These are phyloP conservation scores for Aplocera efformata DNA, from an alignment of 2,888 invertebrate species.

Conservation along the genomic window DNA sequence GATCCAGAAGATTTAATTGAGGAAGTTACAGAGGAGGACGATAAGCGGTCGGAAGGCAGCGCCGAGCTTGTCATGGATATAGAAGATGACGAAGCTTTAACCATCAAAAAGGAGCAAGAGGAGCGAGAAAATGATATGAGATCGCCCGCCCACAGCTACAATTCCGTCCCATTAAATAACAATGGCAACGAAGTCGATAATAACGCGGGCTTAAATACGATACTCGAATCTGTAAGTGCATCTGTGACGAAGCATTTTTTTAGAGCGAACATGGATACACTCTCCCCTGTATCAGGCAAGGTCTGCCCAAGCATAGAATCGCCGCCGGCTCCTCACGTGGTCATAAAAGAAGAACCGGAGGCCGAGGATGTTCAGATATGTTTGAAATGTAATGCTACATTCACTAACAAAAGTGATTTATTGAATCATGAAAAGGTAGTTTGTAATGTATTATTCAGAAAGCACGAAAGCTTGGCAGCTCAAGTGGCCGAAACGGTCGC, in stretches of 20 bases:
- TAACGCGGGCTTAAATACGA: conserved; percentile 84
- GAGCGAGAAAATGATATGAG: conserved; percentile 48
- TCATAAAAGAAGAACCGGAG: conserved; percentile 64
- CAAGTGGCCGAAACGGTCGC: conserved; percentile 86
- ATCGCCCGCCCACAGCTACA: conserved; percentile 45
- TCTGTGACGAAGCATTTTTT: conserved; percentile 87
- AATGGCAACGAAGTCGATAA: conserved; percentile 56
- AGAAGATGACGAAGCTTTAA: conserved; percentile 77
- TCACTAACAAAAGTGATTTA: conserved; percentile 80
- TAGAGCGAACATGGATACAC: conserved; percentile 84
- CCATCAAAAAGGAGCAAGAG: conserved; percentile 70
- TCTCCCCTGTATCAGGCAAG: conserved; percentile 78
- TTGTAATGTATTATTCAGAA: conserved; percentile 78
- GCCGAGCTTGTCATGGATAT: conserved; percentile 86
- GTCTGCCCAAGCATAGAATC: conserved; percentile 63
- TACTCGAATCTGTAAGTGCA: conserved; percentile 87
- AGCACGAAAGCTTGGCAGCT: conserved; percentile 88
- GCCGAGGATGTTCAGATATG: conserved; percentile 73
- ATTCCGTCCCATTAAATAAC: conserved; percentile 59
- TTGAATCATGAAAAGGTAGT: conserved; percentile 87
- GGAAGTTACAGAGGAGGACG: conserved; percentile 82
- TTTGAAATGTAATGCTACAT: conserved; percentile 79
- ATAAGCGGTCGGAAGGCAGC: conserved; percentile 73
- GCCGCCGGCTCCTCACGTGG: conserved; percentile 47
- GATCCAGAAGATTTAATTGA: conserved; percentile 82